Percentiles rank a stretch among this genome's conserved stretches.
Conservation (phyloP, 37 sponge, comb jelly and placozoan genomes). For the Spongilla lacustris region DNA sequence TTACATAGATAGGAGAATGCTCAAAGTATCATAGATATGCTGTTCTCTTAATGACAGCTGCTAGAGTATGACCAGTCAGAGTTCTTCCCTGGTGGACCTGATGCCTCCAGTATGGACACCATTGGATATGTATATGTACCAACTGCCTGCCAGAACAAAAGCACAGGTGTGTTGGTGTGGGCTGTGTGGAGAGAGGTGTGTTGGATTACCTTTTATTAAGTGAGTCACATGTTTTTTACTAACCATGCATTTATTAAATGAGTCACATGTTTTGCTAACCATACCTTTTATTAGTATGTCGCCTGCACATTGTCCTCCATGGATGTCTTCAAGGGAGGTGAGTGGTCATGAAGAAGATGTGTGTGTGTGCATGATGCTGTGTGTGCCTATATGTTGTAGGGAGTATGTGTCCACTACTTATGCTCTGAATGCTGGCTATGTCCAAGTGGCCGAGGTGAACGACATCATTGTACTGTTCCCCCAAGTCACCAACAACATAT, state of each 20-base stretch:
- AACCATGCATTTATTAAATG: too few relatives aligned
- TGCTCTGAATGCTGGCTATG: constrained; percentile 72
- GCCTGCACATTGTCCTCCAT: constrained; percentile 77
- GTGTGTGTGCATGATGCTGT: neutral
- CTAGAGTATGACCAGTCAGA: constrained; percentile 76
- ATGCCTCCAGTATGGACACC: constrained; percentile 59
- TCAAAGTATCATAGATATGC: neutral
- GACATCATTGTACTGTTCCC: constrained; percentile 82
- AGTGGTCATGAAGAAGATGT: neutral
- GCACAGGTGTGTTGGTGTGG: neutral
- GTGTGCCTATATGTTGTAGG: constrained; percentile 10
- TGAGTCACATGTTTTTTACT: too few relatives aligned
- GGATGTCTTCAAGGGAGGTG: constrained; percentile 85
- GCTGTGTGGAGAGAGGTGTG: neutral
- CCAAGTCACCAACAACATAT: constrained; percentile 47
- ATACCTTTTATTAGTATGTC: constrained; percentile 35
- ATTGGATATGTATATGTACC: constrained; percentile 86
- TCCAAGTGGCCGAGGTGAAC: constrained; percentile 69
- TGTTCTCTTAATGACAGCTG: constrained; percentile 29
- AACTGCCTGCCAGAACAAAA: constrained; percentile 55
- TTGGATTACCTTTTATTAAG: too few relatives aligned
- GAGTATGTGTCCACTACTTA: constrained; percentile 38
- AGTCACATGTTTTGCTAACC: too few relatives aligned
- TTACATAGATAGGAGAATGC: neutral
- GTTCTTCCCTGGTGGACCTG: constrained; percentile 49